A percentile compares a stretch with the other conserved stretches of the same genome.
phyloP scores from a whole-genome alignment of 2,888 invertebrate genomes.

The Rhaphigaster nebulosa region DNA sequence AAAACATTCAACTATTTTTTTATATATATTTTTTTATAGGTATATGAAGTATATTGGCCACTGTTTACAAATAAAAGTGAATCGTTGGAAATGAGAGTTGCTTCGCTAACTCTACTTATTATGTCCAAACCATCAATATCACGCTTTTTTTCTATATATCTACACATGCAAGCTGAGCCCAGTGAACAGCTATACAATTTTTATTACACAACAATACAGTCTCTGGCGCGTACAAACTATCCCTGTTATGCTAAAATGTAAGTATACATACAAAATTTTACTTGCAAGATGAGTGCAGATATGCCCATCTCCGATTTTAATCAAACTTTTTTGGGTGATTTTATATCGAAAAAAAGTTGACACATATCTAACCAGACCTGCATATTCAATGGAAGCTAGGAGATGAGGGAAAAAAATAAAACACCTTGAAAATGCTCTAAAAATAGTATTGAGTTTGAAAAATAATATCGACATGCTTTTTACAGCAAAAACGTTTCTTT shows the following conservation, averaged over 20 bases:
- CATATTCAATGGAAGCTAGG: too few relatives aligned
- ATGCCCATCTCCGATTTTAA: too few relatives aligned
- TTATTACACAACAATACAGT: constrained; percentile 80
- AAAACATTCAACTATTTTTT: neutral
- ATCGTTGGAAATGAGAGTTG: constrained; percentile 77
- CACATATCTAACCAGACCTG: too few relatives aligned
- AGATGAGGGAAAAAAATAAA: too few relatives aligned
- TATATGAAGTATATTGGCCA: constrained; percentile 77
- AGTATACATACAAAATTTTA: constrained; percentile 67
- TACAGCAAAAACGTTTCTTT: too few relatives aligned
- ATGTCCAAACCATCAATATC: constrained; percentile 77
- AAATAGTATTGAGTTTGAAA: too few relatives aligned
- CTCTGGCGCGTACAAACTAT: constrained; percentile 77
- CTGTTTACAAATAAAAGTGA: constrained; percentile 78
- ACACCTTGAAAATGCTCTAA: too few relatives aligned
- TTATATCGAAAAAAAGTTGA: too few relatives aligned
- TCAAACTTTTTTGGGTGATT: too few relatives aligned
- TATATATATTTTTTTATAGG: constrained; percentile 64
- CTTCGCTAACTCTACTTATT: constrained; percentile 77
- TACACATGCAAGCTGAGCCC: constrained; percentile 76
- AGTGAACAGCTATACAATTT: constrained; percentile 78
- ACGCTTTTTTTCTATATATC: constrained; percentile 78
- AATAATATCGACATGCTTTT: too few relatives aligned
- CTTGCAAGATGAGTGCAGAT: too few relatives aligned
- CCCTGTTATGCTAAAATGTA: constrained; percentile 79